These are phyloP conservation scores for Criorhina ranunculi DNA, from an alignment of 2,888 invertebrate genomes.

Conservation along the genomic window DNA sequence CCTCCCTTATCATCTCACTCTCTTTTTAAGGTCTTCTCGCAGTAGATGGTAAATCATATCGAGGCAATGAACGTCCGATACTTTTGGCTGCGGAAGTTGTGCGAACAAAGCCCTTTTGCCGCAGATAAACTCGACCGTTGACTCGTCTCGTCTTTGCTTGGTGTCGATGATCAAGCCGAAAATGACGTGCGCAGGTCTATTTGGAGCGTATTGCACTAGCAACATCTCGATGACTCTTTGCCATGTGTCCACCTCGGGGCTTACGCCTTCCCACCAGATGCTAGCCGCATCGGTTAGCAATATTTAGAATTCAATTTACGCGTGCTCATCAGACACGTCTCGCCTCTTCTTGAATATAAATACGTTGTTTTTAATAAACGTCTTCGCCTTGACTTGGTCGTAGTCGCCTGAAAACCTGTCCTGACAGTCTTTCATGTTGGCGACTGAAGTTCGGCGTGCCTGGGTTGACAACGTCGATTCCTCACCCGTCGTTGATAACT, in stretches of 20 bases:
- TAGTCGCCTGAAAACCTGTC: slow-evolving; percentile 4
- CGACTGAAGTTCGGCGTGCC: neutral
- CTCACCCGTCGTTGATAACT: neutral
- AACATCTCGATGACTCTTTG: too few species aligned
- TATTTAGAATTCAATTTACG: too few species aligned
- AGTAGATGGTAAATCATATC: too few species aligned
- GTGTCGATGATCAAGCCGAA: neutral
- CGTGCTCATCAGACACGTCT: neutral
- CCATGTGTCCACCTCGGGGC: too few species aligned
- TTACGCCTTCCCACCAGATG: too few species aligned
- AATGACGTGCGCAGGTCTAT: neutral
- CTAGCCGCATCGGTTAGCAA: too few species aligned
- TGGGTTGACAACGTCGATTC: too few species aligned
- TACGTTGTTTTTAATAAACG: slow-evolving; percentile 2
- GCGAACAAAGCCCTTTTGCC: neutral
- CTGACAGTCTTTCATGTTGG: slow-evolving; percentile 4
- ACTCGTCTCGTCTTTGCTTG: neutral
- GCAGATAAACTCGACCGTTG: neutral
- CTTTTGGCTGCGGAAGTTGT: neutral
- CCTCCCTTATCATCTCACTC: too few species aligned
- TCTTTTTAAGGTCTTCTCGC: too few species aligned
- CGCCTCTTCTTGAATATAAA: slow-evolving; percentile 13
- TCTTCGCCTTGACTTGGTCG: neutral
- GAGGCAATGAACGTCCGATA: too few species aligned
- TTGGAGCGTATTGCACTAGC: too few species aligned